Evolutionary conservation across 2,888 invertebrate genomes (phyloP).

Genomic region (Gerris lacustris): DNA sequence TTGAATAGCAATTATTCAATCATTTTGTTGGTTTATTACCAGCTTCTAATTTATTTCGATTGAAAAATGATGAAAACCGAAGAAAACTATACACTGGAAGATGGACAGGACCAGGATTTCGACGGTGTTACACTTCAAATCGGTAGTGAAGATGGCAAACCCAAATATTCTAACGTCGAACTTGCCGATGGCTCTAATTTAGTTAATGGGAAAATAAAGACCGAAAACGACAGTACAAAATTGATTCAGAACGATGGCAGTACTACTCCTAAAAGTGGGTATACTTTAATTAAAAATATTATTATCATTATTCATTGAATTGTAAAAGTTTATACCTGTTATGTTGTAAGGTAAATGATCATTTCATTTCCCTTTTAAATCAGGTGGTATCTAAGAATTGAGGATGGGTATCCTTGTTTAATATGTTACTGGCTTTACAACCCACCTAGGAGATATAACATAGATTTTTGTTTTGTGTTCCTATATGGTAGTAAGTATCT

Average conservation of each 20-base stretch:
- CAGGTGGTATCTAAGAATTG: too few relatives aligned
- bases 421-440: neutral
- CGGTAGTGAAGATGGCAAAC: conserved; percentile 14
- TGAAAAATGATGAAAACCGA: conserved; percentile 2
- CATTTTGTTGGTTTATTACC: too few relatives aligned
- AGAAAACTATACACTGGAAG: conserved; percentile 18
- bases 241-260: neutral
- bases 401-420: too few relatives aligned
- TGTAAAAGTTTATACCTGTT: neutral
- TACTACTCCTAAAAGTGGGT: conserved; percentile 14
- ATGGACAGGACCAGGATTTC: conserved; percentile 21
- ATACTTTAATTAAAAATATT: neutral
- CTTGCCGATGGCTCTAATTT: neutral
- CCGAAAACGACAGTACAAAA: neutral
- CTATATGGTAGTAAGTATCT: too few relatives aligned
- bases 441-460: neutral
- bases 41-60: too few relatives aligned
- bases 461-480: too few relatives aligned
- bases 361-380: too few relatives aligned
- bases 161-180: neutral
- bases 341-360: too few relatives aligned
- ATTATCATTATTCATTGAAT: neutral
- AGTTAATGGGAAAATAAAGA: conserved; percentile 14
- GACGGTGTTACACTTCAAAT: conserved; percentile 22
- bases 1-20: too few relatives aligned